A percentile compares a stretch with the other conserved stretches of the same genome.
These are phyloP conservation scores for Notodonta ziczac DNA, from an alignment of 2,888 invertebrate genomes.

Conservation along the genomic window DNA sequence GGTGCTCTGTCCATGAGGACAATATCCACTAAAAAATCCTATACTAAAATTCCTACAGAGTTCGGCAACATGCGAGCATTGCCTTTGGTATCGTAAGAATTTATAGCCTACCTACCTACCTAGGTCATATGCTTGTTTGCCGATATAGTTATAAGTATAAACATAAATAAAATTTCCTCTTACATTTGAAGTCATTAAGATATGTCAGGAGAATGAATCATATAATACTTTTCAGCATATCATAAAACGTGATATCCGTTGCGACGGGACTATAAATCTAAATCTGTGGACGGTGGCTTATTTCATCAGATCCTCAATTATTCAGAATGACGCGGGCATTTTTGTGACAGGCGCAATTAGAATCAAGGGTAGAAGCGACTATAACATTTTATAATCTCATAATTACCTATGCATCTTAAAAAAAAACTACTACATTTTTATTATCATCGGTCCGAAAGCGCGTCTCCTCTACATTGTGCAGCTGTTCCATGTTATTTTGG, in stretches of 20 bases:
- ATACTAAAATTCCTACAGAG: too few relatives aligned
- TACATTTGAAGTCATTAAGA: slow-evolving; percentile 8
- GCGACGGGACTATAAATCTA: slow-evolving; percentile 32
- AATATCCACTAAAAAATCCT: too few relatives aligned
- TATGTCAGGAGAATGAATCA: slow-evolving; percentile 14
- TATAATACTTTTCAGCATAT: slow-evolving; percentile 17
- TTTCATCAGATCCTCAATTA: slow-evolving; percentile 37
- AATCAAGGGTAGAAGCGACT: slow-evolving; percentile 31
- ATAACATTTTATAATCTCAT: slow-evolving; percentile 33
- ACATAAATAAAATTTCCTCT: neutral
- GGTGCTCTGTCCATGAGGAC: too few relatives aligned
- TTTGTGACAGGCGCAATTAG: slow-evolving; percentile 37
- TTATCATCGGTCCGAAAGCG: slow-evolving; percentile 40
- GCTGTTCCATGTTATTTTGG: slow-evolving; percentile 76
- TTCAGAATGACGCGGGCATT: slow-evolving; percentile 25
- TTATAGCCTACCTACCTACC: too few relatives aligned
- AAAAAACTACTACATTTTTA: slow-evolving; percentile 27
- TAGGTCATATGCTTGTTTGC: too few relatives aligned
- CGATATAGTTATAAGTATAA: too few relatives aligned
- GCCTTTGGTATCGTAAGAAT: too few relatives aligned
- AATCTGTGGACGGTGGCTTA: slow-evolving; percentile 34
- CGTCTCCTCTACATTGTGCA: slow-evolving; percentile 54
- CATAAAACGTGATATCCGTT: slow-evolving; percentile 24
- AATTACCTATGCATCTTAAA: slow-evolving; percentile 34
- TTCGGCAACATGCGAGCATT: too few relatives aligned